These are phyloP conservation scores for Leptinotarsa lineolata DNA, from an alignment of 1,140 invertebrate genomes.

Conservation along the genomic window DNA sequence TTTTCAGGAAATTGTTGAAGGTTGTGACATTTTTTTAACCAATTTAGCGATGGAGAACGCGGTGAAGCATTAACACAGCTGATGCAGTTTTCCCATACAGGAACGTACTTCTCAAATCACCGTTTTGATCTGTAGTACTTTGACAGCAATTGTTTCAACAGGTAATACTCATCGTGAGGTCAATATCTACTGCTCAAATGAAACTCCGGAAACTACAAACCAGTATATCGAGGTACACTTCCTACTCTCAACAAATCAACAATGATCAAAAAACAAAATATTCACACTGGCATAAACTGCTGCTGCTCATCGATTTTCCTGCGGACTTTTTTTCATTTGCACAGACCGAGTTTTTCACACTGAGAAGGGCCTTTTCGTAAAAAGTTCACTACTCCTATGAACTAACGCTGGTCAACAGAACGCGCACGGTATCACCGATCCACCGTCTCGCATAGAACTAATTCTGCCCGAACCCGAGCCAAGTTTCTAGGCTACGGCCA, in stretches of 20 bases:
- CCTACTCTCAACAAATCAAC: slow-evolving; percentile 10
- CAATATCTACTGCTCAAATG: neutral
- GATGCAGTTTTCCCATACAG: too few species aligned
- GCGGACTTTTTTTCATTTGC: neutral
- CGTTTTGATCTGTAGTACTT: neutral
- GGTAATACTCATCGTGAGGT: neutral
- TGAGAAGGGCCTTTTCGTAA: slow-evolving; percentile 42
- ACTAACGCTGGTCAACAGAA: slow-evolving; percentile 19
- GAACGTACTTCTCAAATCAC: too few species aligned
- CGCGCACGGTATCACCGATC: slow-evolving; percentile 29
- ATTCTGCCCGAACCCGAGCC: neutral
- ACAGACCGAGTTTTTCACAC: slow-evolving; percentile 34
- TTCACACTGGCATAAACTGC: neutral
- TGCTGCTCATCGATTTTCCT: neutral
- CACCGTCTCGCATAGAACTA: slow-evolving; percentile 36
- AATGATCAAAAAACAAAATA: neutral
- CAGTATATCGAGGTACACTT: slow-evolving; percentile 2
- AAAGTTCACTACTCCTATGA: slow-evolving; percentile 48
- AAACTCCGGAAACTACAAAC: slow-evolving; percentile 8
- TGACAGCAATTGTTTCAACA: neutral
- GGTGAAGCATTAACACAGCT: too few species aligned
- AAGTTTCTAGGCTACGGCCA: neutral
- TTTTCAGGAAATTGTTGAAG: too few species aligned
- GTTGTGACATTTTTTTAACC: neutral
- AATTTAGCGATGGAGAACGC: neutral